Base-by-base conservation (phyloP, 1,140 invertebrate species). In the Drosophila yakuba region DNA sequence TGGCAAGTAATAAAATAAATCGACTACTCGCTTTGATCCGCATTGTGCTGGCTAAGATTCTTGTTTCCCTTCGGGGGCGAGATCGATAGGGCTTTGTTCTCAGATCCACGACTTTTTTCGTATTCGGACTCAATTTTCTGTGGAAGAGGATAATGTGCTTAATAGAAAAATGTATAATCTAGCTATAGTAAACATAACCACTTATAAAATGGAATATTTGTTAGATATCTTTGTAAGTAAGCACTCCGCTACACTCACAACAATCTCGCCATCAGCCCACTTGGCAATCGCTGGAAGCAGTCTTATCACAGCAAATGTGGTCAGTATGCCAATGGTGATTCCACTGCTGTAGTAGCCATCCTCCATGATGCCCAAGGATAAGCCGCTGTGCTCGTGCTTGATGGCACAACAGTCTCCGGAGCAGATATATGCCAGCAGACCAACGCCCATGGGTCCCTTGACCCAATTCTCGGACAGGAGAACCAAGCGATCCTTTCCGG, bases 371-470 rank as follows among this genome's bases (percentile, higher is more conserved):
- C 50, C 28, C 10, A 51, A 6, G 1, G n/a, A 17, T 1, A 51
- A 6, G 3, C 50, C 50, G 32, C 50, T 52, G 28, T 52, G 32
- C 50, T 52, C 50, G 50, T 36, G 32, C 32, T 32, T 36, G 1
- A 36, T 17, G 15, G 32, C 50, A 8, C 50, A 35, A 11, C 35
- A 52, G 50, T 52, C 50, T 11, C 28, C 50, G 50, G 50, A 52
- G 15, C 50, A 36, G 32, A 52, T 4, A 12, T 52, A 36, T 10
- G 32, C 8, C 12, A 52, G 12, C 10, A 52, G 8, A 10, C 50
- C 50, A 2, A 52, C 32, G 50, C 50, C 50, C 10, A 52, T 4
- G 10, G 50, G 50, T 52, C 50, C 50, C 11, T 20, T 52, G 32
- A 52, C 10, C 50, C 50, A 52, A 10, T 52, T 15, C n/a, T 36